phyloP scores from a whole-genome alignment of 2,797 vertebrate species.

The Siniperca obscura region DNA sequence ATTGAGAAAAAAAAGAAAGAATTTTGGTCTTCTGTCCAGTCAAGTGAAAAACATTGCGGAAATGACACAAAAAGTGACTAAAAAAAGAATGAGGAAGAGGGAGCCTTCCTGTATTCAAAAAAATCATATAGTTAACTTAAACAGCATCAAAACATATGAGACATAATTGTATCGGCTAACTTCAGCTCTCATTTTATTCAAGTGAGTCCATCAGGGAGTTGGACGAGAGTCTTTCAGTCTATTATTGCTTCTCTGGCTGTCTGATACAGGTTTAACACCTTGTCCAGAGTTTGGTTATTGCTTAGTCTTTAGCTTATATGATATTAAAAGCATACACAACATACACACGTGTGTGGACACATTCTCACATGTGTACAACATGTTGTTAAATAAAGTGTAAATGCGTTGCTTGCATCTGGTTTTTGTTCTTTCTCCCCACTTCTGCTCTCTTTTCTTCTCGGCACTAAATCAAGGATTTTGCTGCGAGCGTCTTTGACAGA shows the following conservation, averaged over 20 bases:
- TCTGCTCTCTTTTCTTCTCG: slow-evolving; percentile 32
- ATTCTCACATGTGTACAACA: slow-evolving; percentile 53
- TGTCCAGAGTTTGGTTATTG: slow-evolving; percentile 86
- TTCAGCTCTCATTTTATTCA: slow-evolving; percentile 67
- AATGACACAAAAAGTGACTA: slow-evolving; percentile 46
- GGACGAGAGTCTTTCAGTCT: slow-evolving; percentile 61
- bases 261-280: slow-evolving; percentile 46
- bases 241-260: slow-evolving; percentile 84
- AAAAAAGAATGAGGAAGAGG: slow-evolving; percentile 51
- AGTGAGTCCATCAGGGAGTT: slow-evolving; percentile 61
- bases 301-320: slow-evolving; percentile 81
- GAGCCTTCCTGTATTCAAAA: slow-evolving; percentile 50
- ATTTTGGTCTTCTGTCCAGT: slow-evolving; percentile 83
- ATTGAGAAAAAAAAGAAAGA: slow-evolving; percentile 17
- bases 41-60: slow-evolving; percentile 65
- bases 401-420: slow-evolving; percentile 44
- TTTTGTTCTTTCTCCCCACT: slow-evolving; percentile 47
- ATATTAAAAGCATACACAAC: slow-evolving; percentile 63
- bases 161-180: slow-evolving; percentile 31
- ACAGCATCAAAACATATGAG: slow-evolving; percentile 47
- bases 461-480: slow-evolving; percentile 19
- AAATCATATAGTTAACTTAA: slow-evolving; percentile 28
- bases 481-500: neutral
- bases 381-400: slow-evolving; percentile 51
- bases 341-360: slow-evolving; percentile 37